Percentiles rank a stretch among this genome's conserved stretches.
These are phyloP conservation scores for Eidolon dupreanum DNA, from an alignment of 2,797 vertebrate genomes.

Conservation along the genomic window DNA sequence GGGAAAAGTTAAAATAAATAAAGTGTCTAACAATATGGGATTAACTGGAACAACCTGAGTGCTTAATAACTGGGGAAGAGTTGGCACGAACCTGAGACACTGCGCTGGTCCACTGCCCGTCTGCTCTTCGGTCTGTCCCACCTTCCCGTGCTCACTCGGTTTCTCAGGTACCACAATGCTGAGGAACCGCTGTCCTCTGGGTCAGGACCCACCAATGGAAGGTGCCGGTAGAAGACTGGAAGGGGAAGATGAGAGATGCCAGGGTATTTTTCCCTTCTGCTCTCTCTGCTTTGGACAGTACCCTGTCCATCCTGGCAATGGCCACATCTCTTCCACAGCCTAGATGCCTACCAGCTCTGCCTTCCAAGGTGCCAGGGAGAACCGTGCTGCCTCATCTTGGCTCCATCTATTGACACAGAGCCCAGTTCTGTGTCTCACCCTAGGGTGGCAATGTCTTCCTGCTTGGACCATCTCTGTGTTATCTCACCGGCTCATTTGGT, in stretches of 20 bases:
- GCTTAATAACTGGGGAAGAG: neutral
- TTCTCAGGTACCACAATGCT: neutral
- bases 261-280: neutral
- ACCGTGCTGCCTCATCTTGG: neutral
- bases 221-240: neutral
- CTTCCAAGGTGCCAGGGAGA: neutral
- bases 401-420: neutral
- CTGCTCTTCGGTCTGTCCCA: neutral
- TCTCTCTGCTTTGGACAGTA: neutral
- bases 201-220: neutral
- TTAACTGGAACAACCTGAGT: neutral
- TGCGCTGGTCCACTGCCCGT: no score
- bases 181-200: neutral
- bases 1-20: neutral
- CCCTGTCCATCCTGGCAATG: neutral
- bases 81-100: neutral
- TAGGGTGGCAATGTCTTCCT: no score
- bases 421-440: fast-evolving
- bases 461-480: neutral
- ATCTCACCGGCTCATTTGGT: neutral
- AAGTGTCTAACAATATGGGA: neutral
- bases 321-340: neutral
- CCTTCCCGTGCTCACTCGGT: no score
- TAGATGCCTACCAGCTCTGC: no score
- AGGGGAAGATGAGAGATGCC: neutral